Evolutionary conservation across 2,113 vertebrate genomes (phyloP).

Genomic region (Cettia cetti): DNA sequence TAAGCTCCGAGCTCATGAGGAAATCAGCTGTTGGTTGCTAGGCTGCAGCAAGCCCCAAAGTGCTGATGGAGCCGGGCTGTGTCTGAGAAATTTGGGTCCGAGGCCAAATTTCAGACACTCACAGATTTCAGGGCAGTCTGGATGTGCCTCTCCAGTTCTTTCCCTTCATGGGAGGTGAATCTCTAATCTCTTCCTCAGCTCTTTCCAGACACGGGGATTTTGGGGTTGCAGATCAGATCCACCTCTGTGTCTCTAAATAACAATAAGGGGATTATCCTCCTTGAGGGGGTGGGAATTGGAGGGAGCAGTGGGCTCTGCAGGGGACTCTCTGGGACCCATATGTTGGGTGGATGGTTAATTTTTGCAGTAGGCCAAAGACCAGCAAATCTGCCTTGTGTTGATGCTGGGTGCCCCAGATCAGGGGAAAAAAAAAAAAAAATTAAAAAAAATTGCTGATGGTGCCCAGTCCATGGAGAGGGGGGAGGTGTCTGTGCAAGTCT

Average conservation of each 20-base stretch:
- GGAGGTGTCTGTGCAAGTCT: neutral
- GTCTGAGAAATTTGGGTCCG: conserved; percentile 17
- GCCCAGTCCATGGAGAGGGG: neutral
- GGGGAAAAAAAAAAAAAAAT: neutral
- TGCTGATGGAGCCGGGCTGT: neutral
- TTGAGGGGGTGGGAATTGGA: neutral
- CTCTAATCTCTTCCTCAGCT: conserved; percentile 22
- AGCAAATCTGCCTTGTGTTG: neutral
- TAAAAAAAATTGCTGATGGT: conserved; percentile 13
- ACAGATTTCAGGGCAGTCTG: neutral
- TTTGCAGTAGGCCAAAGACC: neutral
- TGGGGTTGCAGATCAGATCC: conserved; percentile 13
- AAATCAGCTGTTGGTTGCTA: conserved; percentile 45
- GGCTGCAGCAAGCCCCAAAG: conserved; percentile 8
- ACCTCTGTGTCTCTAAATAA: conserved; percentile 42
- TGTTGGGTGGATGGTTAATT: conserved; percentile 48
- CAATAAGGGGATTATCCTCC: conserved; percentile 52
- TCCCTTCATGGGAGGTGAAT: neutral
- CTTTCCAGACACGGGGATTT: neutral
- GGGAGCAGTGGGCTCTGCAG: conserved; percentile 25
- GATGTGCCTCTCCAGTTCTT: neutral
- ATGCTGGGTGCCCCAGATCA: neutral
- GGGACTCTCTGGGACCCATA: conserved; percentile 43
- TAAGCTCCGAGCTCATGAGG: neutral
- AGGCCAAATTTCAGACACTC: conserved; percentile 25